Evolutionary conservation across 2,797 vertebrate genomes (phyloP).

Genomic region (Falco naumanni): DNA sequence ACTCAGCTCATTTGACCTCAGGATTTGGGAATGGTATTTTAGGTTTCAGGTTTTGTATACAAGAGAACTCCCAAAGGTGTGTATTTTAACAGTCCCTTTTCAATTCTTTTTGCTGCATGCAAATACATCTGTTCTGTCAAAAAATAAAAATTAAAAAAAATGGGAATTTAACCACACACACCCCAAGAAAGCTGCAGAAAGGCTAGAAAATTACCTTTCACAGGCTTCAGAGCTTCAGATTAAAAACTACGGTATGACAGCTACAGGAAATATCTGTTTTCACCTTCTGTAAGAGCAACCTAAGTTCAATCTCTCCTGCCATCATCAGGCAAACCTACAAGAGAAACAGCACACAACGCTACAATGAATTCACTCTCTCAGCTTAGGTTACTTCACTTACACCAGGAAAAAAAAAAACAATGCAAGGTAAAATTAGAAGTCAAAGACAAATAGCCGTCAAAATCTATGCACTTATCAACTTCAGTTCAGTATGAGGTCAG

Average conservation of each 20-base stretch:
- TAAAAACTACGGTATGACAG: not conserved
- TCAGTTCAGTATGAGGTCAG: not conserved
- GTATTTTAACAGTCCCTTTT: not conserved
- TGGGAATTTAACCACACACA: not conserved
- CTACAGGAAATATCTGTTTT: not conserved
- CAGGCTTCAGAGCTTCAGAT: constrained; percentile 7
- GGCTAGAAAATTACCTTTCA: not conserved
- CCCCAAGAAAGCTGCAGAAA: not conserved
- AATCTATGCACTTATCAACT: not conserved
- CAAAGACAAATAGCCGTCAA: not conserved
- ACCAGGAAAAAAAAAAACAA: not conserved
- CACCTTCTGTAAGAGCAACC: not conserved
- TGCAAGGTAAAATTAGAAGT: not conserved
- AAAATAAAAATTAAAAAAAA: not conserved
- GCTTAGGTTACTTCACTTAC: not conserved
- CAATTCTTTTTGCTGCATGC: not conserved
- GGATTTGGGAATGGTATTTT: not conserved
- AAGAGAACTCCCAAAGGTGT: not conserved
- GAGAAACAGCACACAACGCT: not conserved
- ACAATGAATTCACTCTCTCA: not conserved
- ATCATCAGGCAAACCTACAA: not conserved
- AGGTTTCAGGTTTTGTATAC: not conserved
- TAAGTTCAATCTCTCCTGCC: constrained; percentile 24
- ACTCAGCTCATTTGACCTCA: not conserved
- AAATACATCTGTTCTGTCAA: not conserved